A percentile compares a stretch with the other conserved stretches of the same genome.
Evolutionary conservation across 2,797 vertebrate species (phyloP).

Genomic region (Bryconaethiops microstoma): DNA sequence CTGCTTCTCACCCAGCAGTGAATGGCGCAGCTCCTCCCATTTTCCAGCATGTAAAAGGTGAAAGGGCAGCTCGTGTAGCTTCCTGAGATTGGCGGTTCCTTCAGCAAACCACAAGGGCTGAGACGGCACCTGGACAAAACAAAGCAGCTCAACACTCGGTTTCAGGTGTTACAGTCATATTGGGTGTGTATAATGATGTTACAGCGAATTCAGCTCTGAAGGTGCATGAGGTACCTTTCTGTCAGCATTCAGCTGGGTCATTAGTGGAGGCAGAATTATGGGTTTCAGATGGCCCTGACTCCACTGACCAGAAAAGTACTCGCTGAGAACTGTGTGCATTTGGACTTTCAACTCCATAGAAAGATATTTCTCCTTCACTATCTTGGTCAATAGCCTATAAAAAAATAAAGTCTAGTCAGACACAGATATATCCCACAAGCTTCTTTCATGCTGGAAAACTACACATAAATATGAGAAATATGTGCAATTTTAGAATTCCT

Average conservation of each 20-base stretch:
- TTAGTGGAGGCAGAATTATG: conserved; percentile 69
- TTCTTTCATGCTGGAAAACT: background rate
- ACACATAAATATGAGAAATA: background rate
- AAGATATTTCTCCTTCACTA: conserved; percentile 71
- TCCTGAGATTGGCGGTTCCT: conserved; percentile 76
- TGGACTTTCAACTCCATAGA: conserved; percentile 64
- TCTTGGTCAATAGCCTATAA: conserved; percentile 75
- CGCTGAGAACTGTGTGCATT: conserved; percentile 72
- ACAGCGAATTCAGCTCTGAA: background rate
- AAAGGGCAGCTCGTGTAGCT: conserved; percentile 81
- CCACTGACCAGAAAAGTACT: conserved; percentile 84
- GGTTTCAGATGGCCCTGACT: conserved; percentile 79
- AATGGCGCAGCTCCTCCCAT: conserved; percentile 75
- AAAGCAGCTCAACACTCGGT: conserved; percentile 2
- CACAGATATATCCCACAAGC: background rate
- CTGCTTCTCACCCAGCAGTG: conserved; percentile 76
- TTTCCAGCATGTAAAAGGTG: conserved; percentile 76
- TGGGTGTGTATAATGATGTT: background rate
- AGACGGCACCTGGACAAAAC: conserved; percentile 72
- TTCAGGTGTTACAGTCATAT: background rate
- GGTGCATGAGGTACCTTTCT: conserved; percentile 77
- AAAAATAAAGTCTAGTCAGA: background rate
- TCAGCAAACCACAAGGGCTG: conserved; percentile 85
- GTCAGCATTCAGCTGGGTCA: conserved; percentile 75
- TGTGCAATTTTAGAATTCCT: background rate